A percentile compares a stretch with the other conserved stretches of the same genome.
phyloP scores from a whole-genome alignment of 2,888 invertebrate species.

The Syrphus vitripennis region DNA sequence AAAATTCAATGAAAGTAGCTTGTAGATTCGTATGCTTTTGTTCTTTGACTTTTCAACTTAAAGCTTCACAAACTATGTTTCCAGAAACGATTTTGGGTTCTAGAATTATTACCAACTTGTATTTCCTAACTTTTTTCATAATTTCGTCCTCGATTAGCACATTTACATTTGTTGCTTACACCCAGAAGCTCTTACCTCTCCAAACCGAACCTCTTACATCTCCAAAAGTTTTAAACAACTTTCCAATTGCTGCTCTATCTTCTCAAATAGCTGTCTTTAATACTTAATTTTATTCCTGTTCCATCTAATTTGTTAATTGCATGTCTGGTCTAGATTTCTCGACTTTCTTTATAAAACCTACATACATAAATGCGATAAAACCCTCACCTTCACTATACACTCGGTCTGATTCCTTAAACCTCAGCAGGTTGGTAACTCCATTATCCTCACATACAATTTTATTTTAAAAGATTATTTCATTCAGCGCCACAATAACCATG shows the following conservation, averaged over 20 bases:
- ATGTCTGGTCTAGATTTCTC: conserved; percentile 10
- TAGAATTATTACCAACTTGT: neutral
- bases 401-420: neutral
- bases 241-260: conserved; percentile 27
- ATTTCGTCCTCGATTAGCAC: conserved; percentile 12
- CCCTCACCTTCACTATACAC: conserved; percentile 24
- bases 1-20: neutral
- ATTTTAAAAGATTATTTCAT: conserved; percentile 44
- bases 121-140: neutral
- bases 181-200: too few relatives aligned
- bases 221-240: conserved; percentile 14
- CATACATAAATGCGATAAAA: neutral
- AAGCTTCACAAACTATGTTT: neutral
- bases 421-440: neutral
- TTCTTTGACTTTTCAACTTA: neutral
- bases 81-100: neutral
- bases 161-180: neutral
- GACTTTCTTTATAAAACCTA: neutral
- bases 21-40: neutral
- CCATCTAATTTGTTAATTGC: conserved; percentile 27
- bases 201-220: neutral
- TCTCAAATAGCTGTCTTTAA: conserved; percentile 1
- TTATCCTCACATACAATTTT: conserved; percentile 14
- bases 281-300: neutral
- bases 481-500: conserved; percentile 49